Evolutionary conservation across 2,113 vertebrate species (phyloP).

Genomic region (Rhabdomys dilectus): DNA sequence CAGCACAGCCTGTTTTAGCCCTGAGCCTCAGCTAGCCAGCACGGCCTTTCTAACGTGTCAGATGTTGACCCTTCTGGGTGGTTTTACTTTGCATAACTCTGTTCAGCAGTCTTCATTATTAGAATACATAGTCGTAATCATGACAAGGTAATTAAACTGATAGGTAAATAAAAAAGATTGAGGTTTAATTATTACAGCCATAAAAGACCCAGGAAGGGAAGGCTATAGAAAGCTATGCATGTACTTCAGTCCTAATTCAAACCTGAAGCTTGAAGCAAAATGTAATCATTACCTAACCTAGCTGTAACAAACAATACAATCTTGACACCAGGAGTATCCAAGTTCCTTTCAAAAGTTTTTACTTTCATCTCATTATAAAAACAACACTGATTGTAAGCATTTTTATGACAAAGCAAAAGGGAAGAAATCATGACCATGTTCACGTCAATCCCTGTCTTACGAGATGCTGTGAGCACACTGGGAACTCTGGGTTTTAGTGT

Average conservation of each 20-base stretch:
- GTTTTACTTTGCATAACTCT: neutral
- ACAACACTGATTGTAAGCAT: neutral
- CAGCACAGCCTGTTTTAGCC: neutral
- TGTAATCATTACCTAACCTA: conserved; percentile 1
- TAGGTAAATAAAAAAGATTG: neutral
- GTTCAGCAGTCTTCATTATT: neutral
- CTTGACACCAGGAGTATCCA: neutral
- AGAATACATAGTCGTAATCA: conserved; percentile 10
- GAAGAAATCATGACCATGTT: neutral
- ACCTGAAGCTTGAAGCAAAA: conserved; percentile 35
- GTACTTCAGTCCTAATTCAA: conserved; percentile 35
- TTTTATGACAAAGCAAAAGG: conserved; percentile 4
- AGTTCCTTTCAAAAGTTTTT: neutral
- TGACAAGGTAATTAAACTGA: neutral
- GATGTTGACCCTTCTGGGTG: neutral
- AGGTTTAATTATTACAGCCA: neutral
- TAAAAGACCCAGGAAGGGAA: conserved; percentile 19
- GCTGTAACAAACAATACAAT: neutral
- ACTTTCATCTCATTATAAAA: conserved; percentile 18
- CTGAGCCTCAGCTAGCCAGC: neutral
- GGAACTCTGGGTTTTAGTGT: neutral
- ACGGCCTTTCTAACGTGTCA: neutral
- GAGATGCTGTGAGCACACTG: neutral
- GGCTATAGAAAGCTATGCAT: neutral
- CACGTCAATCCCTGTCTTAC: neutral